Base-by-base conservation (phyloP, 1,140 invertebrate genomes). In the Macrostomum lignano region DNA sequence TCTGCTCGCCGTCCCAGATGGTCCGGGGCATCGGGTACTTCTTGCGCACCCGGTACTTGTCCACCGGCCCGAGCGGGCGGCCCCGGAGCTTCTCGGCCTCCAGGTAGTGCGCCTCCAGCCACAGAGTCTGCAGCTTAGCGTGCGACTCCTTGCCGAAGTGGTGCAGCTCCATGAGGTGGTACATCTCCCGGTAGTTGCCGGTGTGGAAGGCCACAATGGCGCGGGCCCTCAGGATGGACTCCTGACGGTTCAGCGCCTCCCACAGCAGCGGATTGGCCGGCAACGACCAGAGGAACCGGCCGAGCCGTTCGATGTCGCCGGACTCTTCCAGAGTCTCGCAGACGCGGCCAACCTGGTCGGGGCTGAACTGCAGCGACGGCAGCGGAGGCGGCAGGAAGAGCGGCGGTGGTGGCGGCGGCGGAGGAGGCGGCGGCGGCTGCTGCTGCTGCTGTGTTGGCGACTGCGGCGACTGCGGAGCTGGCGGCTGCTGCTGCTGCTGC, bases 1-100 rank as follows among this genome's bases (percentile, higher is more conserved):
- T 98, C 60, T 96, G 88, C 48, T 98, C 91, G n/a, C 91, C 91
- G 58, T 98, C 88, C 88, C 86, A 94, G 40, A 98, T 96, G 2
- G 88, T 96, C 29, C 82, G 61, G 17, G 91, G 88, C 44, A 94
- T 57, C 0, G 91, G 91, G 48, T 84, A 96, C 72, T 98, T 98
- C 70, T 98, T 98, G 1, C 65, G 44, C 3, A 98, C 88, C 10
- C 91, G 63, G 62, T 98, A 98, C 57, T 98, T 98, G 61, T 98
- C 91, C 1, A 98, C 91, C 1, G 91, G 88, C 1, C 91, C 91
- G 1, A 98, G 63, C 9, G 82, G 79, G 42, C 88, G 62, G 2
- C 88, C 88, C 3, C 88, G 65, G 2, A 91, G 62, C 47, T 88
- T 79, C 50, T 94, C 88, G 1, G 86, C 88, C 49, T 96, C 88